Evolutionary conservation across 1,140 invertebrate genomes (phyloP), one percentile per base, ranked within the genome.

Genomic region (Bombus terrestris): DNA sequence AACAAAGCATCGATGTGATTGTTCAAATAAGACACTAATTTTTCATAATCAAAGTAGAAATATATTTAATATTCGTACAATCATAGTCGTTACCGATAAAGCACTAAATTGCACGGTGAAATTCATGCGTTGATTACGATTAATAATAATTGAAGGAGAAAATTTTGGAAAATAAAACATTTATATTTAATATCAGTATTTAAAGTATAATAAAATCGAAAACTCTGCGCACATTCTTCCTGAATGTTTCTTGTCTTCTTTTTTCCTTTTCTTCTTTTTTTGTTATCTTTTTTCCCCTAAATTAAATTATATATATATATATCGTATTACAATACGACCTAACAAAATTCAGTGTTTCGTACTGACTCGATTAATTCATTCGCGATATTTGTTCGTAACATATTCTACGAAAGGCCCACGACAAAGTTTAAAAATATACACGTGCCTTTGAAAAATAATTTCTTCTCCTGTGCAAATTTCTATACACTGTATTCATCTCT

Each of bases 381-480:
- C n/a, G n/a, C 2, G 13, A 66, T 66, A 15, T 66, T 66, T 32
- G 18, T 53, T 53, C 15, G 6, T 35, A 66, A 66, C 2, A 47
- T 28, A 22, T 37, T 0, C 10, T 39, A 32, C 6, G 47, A 81
- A 57, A 25, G 69, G 4, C 69, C 71, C 71, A 82, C 80, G 39
- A 35, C 10, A 39, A 35, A 74, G n/a, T 43, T 25, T 22, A 79
- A 73, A 74, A 75, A 32, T 87, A 86, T 64, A n/a, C 37, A 79
- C 71, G 37, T 57, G 53, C n/a, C 71, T 41, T 81, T 35, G 41
- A 81, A 43, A 76, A 85, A 25, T 62, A 62, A 77, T 79, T n/a
- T 69, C 64, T 15, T 28, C 35, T 79, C 8, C 69, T 66, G 57
- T 86, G 83, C 73, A 89, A 88, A 66, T 81, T 88, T 66, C 53